Evolutionary conservation across 2,797 vertebrate genomes (phyloP), one percentile per base, ranked within the genome.

Genomic region (Peromyscus eremicus): DNA sequence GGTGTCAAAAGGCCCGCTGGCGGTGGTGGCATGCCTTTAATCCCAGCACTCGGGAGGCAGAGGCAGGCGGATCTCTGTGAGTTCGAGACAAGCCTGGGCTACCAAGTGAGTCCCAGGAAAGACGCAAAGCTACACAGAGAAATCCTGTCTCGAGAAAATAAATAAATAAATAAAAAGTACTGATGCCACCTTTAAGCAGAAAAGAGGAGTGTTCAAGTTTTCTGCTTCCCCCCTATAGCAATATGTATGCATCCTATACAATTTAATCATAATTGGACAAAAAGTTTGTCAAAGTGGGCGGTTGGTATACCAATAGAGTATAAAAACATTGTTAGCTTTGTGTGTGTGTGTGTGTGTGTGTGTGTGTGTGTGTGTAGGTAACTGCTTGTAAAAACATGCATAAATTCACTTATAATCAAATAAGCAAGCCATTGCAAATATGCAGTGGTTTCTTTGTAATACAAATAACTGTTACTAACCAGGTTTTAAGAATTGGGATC

Each of bases 381-480:
- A 71, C 3, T 82, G 21, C 80, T 92, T 77, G 92, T 66, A 83
- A 60, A 96, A 90, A 40, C 62, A 85, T 77, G 60, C 46, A 64
- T 64, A 70, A 95, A 52, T 88, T 92, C 49, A 92, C 85, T 86
- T 93, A 92, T 92, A 94, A 85, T 23, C 43, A 5, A 81, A 64
- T 71, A 92, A 77, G 37, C 34, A 79, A 89, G 21, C 5, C 37
- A 81, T 80, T 88, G 37, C 57, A 91, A 80, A 91, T 91, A 71
- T n/a, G 91, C 64, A 87, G 71, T 73, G 25, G 81, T 70, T 34
- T 4, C 85, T 77, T 66, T 91, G 79, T 70, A 95, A 83, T 49
- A 68, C 64, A 68, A 68, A 32, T 68, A 68, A 68, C 62, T 83
- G 34, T 81, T 83, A 23, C 13, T 62, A 82, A 55, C 29, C 5